Percentiles rank a stretch among this genome's conserved stretches.
Evolutionary conservation across 2,113 vertebrate genomes (phyloP).

Genomic region (Turdus rufiventris): DNA sequence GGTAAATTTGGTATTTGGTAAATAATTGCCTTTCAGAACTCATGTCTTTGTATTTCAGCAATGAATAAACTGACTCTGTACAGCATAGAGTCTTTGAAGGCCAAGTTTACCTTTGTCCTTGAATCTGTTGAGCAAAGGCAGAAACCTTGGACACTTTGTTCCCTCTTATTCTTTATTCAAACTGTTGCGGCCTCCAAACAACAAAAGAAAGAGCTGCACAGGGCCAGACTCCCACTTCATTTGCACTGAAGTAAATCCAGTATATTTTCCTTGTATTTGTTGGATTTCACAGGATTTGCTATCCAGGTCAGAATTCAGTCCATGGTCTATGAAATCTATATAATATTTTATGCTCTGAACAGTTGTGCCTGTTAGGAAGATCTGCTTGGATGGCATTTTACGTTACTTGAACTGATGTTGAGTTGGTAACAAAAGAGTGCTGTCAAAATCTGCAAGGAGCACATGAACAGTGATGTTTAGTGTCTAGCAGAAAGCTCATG

Average conservation of each 20-base stretch:
- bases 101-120: not conserved
- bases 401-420: not conserved
- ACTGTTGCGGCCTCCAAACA: not conserved
- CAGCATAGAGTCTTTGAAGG: not conserved
- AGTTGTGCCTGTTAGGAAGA: not conserved
- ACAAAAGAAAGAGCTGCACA: not conserved
- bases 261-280: not conserved
- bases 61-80: not conserved
- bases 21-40: not conserved
- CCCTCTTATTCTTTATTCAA: not conserved
- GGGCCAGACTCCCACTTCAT: not conserved
- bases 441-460: not conserved
- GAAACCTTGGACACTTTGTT: not conserved
- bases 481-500: not conserved
- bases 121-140: not conserved
- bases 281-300: not conserved
- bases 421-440: not conserved
- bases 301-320: not conserved
- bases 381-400: not conserved
- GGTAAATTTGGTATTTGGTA: not conserved
- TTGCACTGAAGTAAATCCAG: not conserved
- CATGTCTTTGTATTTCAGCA: not conserved
- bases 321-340: rapidly evolving
- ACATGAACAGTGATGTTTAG: not conserved
- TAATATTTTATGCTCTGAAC: not conserved